Base-by-base conservation (phyloP, 2,888 invertebrate genomes). In the Brassicogethes aeneus region DNA sequence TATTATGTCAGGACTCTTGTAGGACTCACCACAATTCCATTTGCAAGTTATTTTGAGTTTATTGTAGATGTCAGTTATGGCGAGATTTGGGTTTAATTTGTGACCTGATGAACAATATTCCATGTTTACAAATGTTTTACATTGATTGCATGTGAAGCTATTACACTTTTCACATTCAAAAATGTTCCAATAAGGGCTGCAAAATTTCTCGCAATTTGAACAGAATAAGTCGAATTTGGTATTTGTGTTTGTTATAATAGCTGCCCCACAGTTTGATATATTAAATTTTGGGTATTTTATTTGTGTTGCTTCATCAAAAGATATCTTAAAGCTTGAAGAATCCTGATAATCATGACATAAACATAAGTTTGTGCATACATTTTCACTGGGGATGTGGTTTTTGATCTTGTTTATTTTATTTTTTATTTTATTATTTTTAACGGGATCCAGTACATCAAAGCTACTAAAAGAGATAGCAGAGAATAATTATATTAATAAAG, bases 391-490 rank as follows among this genome's bases (percentile, higher is more conserved):
- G n/a, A n/a, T n/a, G n/a, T n/a, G n/a, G n/a, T n/a, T n/a, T n/a
- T n/a, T n/a, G n/a, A n/a, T n/a, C n/a, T n/a, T n/a, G n/a, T n/a
- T n/a, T n/a, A n/a, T n/a, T n/a, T n/a, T n/a, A n/a, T n/a, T n/a
- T n/a, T n/a, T n/a, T n/a, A n/a, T n/a, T n/a, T n/a, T n/a, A n/a
- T n/a, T n/a, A n/a, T n/a, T n/a, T n/a, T n/a, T n/a, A 17, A 55
- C 57, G 7, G 59, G 57, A 5, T 50, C 41, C 34, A 50, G 44
- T 16, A 59, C 56, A 10, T 48, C 60, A 1, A 54, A 44, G 37
- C 53, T 53, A 34, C 49, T 62, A 35, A 53, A 52, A 43, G 54
- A 46, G 32, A 54, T 60, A 37, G 62, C 62, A 1, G 52, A 59
- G 51, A 52, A 59, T n/a, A n/a, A 43, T 57, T 59, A 50, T 41